Base-by-base conservation (phyloP, 2,888 invertebrate genomes). In the Sinopyrophorus schimmeli region DNA sequence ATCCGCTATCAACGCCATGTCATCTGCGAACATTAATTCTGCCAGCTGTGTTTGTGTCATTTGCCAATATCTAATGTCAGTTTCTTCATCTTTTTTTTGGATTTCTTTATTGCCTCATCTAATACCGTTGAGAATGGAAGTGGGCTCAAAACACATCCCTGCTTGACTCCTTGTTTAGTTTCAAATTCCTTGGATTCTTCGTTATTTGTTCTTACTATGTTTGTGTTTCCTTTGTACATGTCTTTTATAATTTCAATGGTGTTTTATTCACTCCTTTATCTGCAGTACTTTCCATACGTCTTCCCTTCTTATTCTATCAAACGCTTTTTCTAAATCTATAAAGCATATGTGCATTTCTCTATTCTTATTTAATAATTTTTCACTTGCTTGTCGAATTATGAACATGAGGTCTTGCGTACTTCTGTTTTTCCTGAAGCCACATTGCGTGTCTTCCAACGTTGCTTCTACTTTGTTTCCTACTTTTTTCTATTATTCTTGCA, bases 111-210 rank as follows among this genome's bases (percentile, higher is more conserved):
- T 11, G 43, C 32, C 3, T 43, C 32, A 30, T 48, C 43, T 26
- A 52, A 21, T 27, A 52, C 43, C 14, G 23, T 32, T 42, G 38
- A 17, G 21, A 48, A 43, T 14, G 49, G 24, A 6, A 48, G 34
- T 38, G 43, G 15, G 26, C 48, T 44, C 18, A 48, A 10, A 4
- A 39, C 48, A 34, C 48, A 53, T 31, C 31, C 43, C 48, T 53
- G 43, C 21, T 49, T 48, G 3, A 48, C 30, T n/a, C 38, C 42
- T 30, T 7, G 7, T 11, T 18, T 31, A 10, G 15, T 51, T 32
- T 21, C 23, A 11, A 42, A 42, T 42, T 53, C 48, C 30, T 37
- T 42, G 4, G 21, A 42, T 37, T 48, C 31, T 48, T 48, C 31
- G 31, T 52, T 48, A 16, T 52, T 42, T 26, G 47, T 42, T 20